phyloP scores from a whole-genome alignment of 1,140 invertebrate species.

The Triops cancriformis region DNA sequence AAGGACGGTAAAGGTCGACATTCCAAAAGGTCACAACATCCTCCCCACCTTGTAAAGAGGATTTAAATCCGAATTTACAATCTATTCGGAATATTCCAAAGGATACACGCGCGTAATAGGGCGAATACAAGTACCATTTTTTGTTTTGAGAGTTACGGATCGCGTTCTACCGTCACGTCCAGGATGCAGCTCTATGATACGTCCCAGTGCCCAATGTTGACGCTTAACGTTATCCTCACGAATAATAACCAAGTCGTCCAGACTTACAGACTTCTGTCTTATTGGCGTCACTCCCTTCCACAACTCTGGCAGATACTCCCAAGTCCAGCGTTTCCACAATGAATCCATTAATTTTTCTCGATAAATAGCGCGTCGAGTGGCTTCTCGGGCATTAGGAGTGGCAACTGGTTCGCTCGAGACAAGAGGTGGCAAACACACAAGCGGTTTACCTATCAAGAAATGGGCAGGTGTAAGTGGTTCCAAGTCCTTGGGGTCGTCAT shows the following conservation, averaged over 20 bases:
- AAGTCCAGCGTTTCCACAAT: constrained; percentile 3
- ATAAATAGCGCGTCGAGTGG: neutral
- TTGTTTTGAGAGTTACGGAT: constrained; percentile 32
- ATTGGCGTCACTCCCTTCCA: neutral
- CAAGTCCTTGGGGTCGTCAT: no score
- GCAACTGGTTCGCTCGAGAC: neutral
- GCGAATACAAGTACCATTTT: constrained; percentile 15
- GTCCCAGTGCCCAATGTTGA: constrained; percentile 33
- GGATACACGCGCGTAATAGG: neutral
- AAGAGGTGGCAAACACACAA: neutral
- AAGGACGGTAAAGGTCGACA: no score
- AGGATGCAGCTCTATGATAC: constrained; percentile 29
- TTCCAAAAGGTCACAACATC: neutral
- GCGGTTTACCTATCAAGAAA: constrained; percentile 25
- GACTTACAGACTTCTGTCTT: neutral
- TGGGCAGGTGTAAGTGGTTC: no score
- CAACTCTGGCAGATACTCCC: neutral
- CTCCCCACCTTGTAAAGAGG: neutral
- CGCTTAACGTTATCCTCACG: neutral
- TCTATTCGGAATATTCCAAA: neutral
- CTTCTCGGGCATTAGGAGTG: neutral
- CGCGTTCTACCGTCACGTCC: constrained; percentile 32
- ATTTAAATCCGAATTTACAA: neutral
- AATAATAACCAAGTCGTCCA: neutral
- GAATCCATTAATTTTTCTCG: neutral